Conservation (phyloP, 2,113 vertebrate genomes). For the Centrocercus urophasianus region DNA sequence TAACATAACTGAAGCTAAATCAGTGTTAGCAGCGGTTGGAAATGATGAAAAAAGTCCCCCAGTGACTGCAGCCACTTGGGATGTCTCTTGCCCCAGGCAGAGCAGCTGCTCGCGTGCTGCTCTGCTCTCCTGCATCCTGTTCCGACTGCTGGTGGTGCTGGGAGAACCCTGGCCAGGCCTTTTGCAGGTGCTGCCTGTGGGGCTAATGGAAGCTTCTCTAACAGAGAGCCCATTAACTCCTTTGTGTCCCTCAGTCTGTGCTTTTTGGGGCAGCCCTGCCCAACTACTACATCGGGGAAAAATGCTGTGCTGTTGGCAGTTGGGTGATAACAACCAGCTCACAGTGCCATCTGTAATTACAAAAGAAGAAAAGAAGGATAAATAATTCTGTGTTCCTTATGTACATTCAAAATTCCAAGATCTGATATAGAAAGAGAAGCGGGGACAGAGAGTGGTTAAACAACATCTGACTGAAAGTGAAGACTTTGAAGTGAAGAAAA, state of each 20-base stretch:
- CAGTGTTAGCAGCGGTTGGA: neutral
- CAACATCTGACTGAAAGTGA: neutral
- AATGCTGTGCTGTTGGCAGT: fast-evolving
- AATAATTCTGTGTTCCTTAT: neutral
- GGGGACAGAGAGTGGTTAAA: neutral
- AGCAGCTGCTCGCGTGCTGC: neutral
- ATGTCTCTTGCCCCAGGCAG: neutral
- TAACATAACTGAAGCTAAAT: neutral
- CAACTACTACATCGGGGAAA: neutral
- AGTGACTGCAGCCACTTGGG: neutral
- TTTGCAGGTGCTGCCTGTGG: neutral
- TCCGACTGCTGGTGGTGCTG: neutral
- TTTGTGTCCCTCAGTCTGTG: neutral
- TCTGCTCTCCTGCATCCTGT: neutral
- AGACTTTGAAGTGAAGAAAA: neutral
- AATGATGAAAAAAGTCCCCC: neutral
- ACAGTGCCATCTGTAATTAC: neutral
- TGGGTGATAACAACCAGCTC: neutral
- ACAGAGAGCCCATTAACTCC: neutral
- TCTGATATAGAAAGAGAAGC: neutral
- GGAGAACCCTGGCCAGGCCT: neutral
- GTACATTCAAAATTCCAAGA: neutral
- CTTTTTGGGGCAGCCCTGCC: neutral
- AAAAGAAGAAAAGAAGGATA: neutral
- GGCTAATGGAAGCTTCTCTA: neutral